A percentile compares a stretch with the other conserved stretches of the same genome.
phyloP scores from a whole-genome alignment of 1,140 invertebrate species.

The Neodiprion fabricii region DNA sequence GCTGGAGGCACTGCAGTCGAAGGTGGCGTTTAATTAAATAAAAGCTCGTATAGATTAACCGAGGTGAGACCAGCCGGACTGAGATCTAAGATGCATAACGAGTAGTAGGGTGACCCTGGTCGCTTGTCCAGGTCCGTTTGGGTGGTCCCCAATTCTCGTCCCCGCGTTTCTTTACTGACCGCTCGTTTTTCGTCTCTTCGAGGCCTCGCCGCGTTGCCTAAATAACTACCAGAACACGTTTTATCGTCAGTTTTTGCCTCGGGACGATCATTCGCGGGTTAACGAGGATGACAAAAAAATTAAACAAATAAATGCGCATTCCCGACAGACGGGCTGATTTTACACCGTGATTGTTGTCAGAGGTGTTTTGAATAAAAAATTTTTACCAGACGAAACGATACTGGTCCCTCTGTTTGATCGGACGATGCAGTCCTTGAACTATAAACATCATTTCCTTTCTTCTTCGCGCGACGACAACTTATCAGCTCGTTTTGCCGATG shows the following conservation, averaged over 20 bases:
- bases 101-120: constrained; percentile 44
- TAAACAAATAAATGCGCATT: no score
- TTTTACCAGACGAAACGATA: no score
- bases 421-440: no score
- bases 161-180: constrained; percentile 29
- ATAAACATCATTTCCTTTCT: no score
- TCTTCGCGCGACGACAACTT: no score
- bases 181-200: constrained; percentile 23
- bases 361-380: no score
- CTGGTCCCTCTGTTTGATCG: no score
- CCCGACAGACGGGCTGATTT: no score
- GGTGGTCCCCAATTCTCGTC: constrained; percentile 54
- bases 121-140: constrained; percentile 52
- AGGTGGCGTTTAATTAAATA: constrained; percentile 60
- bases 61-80: constrained; percentile 48
- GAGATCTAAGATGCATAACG: constrained; percentile 63
- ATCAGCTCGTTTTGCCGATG: no score
- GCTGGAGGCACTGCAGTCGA: not conserved
- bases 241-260: constrained; percentile 55
- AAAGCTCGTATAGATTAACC: constrained; percentile 62
- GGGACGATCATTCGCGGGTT: constrained; percentile 54
- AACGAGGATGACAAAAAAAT: constrained; percentile 38
- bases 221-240: constrained; percentile 50
- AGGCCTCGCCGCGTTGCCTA: constrained; percentile 50
- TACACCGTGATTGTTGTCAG: no score